A percentile compares a stretch with the other conserved stretches of the same genome.
Conservation (phyloP, 2,797 vertebrate species). For the Argyrosomus regius region DNA sequence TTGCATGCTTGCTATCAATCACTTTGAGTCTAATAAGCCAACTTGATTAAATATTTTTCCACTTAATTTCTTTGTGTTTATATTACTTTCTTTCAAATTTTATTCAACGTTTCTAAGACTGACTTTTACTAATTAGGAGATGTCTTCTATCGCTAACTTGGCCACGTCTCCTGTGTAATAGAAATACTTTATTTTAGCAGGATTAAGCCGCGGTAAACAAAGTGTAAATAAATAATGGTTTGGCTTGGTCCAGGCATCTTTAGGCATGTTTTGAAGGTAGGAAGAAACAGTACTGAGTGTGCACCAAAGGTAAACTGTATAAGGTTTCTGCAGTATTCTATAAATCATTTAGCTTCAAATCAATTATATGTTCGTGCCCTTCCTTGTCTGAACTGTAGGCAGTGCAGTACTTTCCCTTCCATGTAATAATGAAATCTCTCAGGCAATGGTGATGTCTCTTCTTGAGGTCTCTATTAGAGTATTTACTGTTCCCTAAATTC, state of each 20-base stretch:
- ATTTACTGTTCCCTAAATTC: constrained; percentile 6
- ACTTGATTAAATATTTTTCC: not conserved
- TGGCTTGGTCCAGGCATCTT: constrained; percentile 1
- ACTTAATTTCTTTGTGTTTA: not conserved
- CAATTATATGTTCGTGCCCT: constrained; percentile 29
- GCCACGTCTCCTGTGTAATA: not conserved
- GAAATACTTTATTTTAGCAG: constrained; percentile 3
- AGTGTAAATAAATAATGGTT: constrained; percentile 26
- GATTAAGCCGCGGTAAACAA: constrained; percentile 12
- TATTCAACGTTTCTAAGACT: not conserved
- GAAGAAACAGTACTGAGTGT: constrained; percentile 6
- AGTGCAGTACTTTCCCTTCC: constrained; percentile 2
- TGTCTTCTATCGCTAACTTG: not conserved
- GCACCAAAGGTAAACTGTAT: constrained; percentile 12
- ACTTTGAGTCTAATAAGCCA: not conserved
- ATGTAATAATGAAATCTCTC: constrained; percentile 24
- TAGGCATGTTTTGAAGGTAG: constrained; percentile 27
- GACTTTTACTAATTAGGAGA: constrained; percentile 1
- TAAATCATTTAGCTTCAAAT: constrained; percentile 13
- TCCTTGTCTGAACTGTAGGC: constrained; percentile 25
- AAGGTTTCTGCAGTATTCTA: constrained; percentile 13
- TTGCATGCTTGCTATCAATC: not conserved
- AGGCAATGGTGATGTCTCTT: not conserved
- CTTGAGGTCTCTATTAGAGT: constrained; percentile 29
- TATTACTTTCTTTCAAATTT: not conserved